Evolutionary conservation across 2,888 invertebrate species (phyloP).

Genomic region (Eupithecia subumbrata): DNA sequence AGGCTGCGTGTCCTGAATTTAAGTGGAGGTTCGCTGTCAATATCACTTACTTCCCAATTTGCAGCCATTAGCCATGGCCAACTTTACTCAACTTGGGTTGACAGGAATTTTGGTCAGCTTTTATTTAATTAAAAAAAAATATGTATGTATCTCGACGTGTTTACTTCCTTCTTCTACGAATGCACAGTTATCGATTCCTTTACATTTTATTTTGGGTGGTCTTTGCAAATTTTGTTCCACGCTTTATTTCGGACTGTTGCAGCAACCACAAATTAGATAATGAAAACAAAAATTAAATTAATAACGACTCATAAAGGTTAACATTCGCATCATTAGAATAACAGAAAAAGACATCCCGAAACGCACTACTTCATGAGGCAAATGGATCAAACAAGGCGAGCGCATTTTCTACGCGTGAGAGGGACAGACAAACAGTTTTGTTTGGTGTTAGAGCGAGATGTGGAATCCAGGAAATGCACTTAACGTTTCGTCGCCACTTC

Average conservation of each 20-base stretch:
- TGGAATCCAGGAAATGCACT: conserved; percentile 53
- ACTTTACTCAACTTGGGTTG: conserved; percentile 31
- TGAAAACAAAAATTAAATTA: not conserved
- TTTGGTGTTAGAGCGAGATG: conserved; percentile 50
- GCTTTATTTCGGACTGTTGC: not conserved
- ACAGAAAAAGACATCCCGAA: conserved; percentile 38
- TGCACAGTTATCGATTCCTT: not conserved
- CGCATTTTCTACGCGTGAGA: conserved; percentile 51
- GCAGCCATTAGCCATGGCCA: conserved; percentile 45
- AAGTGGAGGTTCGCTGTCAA: conserved; percentile 43
- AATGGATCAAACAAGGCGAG: conserved; percentile 61
- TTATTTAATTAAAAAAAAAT: too few species aligned
- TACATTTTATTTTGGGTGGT: not conserved
- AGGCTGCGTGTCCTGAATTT: conserved; percentile 54
- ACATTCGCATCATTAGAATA: conserved; percentile 30
- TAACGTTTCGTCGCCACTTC: conserved; percentile 62
- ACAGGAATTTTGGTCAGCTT: conserved; percentile 25
- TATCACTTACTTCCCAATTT: conserved; percentile 57
- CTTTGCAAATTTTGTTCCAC: not conserved
- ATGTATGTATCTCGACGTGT: not conserved
- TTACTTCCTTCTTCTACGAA: not conserved
- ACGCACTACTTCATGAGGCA: conserved; percentile 62
- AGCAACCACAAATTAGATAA: not conserved
- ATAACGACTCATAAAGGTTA: conserved; percentile 14
- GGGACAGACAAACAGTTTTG: conserved; percentile 51